Base-by-base conservation (phyloP, 2,888 invertebrate species). In the Sphaerophoria taeniata region DNA sequence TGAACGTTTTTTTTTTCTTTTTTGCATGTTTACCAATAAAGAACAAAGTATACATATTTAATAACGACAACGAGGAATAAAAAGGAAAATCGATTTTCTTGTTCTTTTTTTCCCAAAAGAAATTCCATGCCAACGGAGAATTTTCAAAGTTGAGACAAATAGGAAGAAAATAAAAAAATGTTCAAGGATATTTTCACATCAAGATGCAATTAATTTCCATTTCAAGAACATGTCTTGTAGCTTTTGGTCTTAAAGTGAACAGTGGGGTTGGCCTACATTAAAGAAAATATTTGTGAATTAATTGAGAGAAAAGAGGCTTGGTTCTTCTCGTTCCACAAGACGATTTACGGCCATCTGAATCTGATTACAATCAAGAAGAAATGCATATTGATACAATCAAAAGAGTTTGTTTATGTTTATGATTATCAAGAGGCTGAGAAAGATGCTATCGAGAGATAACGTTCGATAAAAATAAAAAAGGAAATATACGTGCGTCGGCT, bases 11-110 rank as follows among this genome's bases (percentile, higher is more conserved):
- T 7, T 49, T 11, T 34, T 24, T 36, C 4, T 24, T 43, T 51
- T 43, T 16, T 39, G 49, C 63, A 5, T 58, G 39, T 45, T 34
- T 33, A 36, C 24, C 60, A 79, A 65, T 67, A 55, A 75, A 75
- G 45, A 67, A 55, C 75, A 79, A 71, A 47, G 45, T 70, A 74
- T 53, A 49, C 77, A 70, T 67, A 47, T 49, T 51, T 74, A 47
- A 83, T 77, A 83, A 63, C 74, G 16, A 77, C 73, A 83, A 63
- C 74, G 16, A 60, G 12, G 14, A 56, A 71, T 69, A 11, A 70
- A 71, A 33, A 71, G 36, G 34, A 43, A 79, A 79, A 84, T 84
- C 84, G 84, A 84, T 84, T 76, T 84, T 6, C 16, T 45, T 33
- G 33, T 63, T 36, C 58, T 55, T 34, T 33, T 33, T 70, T 16